phyloP scores from a whole-genome alignment of 1,140 invertebrate genomes.

The Trichonephila inaurata region DNA sequence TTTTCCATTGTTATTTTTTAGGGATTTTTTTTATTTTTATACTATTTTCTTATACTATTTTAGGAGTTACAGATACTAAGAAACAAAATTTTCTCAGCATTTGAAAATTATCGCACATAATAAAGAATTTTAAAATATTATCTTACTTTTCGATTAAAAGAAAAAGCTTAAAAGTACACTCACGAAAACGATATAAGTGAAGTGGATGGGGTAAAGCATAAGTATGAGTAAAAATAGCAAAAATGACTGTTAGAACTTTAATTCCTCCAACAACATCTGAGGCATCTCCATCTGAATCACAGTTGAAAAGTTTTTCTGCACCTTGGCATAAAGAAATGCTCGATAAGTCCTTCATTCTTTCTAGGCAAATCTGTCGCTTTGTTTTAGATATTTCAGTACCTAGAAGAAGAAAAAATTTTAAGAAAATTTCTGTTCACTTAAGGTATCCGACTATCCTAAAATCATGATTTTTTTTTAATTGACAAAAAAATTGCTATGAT shows the following conservation, averaged over 20 bases:
- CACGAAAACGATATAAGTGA: constrained; percentile 69
- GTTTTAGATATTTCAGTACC: neutral
- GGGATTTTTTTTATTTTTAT: neutral
- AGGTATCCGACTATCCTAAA: too few species aligned
- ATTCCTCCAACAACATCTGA: constrained; percentile 44
- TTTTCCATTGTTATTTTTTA: neutral
- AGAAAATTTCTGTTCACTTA: too few species aligned
- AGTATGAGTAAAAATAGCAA: constrained; percentile 62
- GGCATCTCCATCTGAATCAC: constrained; percentile 23
- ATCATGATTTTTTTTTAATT: too few species aligned
- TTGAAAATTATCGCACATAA: too few species aligned
- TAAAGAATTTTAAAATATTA: too few species aligned
- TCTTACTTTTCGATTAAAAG: neutral
- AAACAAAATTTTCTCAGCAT: too few species aligned
- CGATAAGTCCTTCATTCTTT: neutral
- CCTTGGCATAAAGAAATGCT: constrained; percentile 15
- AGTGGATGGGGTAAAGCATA: constrained; percentile 67
- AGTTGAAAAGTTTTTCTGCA: constrained; percentile 1
- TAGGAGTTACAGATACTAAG: too few species aligned
- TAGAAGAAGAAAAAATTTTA: neutral
- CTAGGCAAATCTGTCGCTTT: neutral
- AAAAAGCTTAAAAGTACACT: neutral
- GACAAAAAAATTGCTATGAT: too few species aligned
- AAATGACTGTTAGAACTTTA: constrained; percentile 49
- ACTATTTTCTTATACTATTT: neutral